Percentiles rank a stretch among this genome's conserved stretches.
Conservation (phyloP, 2,797 vertebrate species). For the Odontamblyopus lacepedii region DNA sequence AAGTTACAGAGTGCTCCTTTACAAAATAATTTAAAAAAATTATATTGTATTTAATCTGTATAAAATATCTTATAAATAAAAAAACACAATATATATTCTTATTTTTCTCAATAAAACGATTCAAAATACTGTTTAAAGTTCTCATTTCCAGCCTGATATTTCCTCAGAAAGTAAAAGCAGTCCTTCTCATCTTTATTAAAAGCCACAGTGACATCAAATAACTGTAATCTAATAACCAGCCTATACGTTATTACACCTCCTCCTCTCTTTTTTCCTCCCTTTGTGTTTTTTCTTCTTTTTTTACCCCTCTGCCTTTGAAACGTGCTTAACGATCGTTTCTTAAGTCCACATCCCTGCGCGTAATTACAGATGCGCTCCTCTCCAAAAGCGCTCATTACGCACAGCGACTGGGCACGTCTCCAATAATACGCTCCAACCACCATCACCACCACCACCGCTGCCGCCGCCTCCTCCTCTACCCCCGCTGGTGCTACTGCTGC, state of each 20-base stretch:
- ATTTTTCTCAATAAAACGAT: too few relatives aligned
- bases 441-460: slow-evolving; percentile 15
- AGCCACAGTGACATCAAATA: neutral
- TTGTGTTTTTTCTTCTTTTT: slow-evolving; percentile 23
- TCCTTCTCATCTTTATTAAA: neutral
- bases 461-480: slow-evolving; percentile 10
- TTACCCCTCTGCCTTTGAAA: slow-evolving; percentile 37
- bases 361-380: slow-evolving; percentile 75
- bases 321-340: slow-evolving; percentile 43
- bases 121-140: neutral
- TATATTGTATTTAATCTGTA: too few relatives aligned
- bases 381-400: slow-evolving; percentile 69
- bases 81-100: too few relatives aligned
- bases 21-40: too few relatives aligned
- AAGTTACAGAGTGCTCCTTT: too few relatives aligned
- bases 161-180: neutral
- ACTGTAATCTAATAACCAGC: neutral
- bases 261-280: neutral
- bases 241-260: neutral
- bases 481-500: too few relatives aligned
- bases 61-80: too few relatives aligned
- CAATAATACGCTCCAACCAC: slow-evolving; percentile 64
- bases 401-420: slow-evolving; percentile 75
- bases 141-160: neutral
- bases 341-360: slow-evolving; percentile 56